Conservation (phyloP, 2,888 invertebrate genomes). For the Meta bourneti region DNA sequence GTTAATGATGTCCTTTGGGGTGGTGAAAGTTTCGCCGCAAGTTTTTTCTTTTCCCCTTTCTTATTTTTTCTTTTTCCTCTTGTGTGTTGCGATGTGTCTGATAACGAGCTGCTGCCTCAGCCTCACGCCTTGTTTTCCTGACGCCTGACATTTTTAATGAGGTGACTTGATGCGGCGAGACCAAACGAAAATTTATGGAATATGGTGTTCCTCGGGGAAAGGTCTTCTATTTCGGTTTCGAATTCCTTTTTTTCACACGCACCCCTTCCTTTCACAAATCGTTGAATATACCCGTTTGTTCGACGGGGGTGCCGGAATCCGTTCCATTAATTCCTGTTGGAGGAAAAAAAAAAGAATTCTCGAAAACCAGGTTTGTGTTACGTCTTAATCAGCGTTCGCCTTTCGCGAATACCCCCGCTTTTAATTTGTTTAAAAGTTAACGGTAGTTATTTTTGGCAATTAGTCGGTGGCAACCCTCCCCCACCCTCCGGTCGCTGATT, state of each 20-base stretch:
- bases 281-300: too few relatives aligned
- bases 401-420: background rate
- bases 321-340: too few relatives aligned
- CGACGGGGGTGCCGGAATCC: too few relatives aligned
- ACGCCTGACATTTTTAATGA: conserved; percentile 74
- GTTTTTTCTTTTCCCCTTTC: conserved; percentile 18
- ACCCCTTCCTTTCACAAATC: too few relatives aligned
- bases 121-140: conserved; percentile 50
- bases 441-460: conserved; percentile 30
- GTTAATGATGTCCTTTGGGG: conserved; percentile 75
- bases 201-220: background rate
- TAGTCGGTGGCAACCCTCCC: conserved; percentile 16
- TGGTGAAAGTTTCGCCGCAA: conserved; percentile 48
- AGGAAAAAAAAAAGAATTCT: too few relatives aligned
- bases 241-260: background rate
- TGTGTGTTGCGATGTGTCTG: conserved; percentile 37
- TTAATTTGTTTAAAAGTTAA: conserved; percentile 50
- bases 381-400: conserved; percentile 19
- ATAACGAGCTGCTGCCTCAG: conserved; percentile 62
- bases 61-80: conserved; percentile 4
- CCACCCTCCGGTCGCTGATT: conserved; percentile 26
- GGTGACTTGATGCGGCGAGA: conserved; percentile 18
- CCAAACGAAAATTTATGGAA: conserved; percentile 30
- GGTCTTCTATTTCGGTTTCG: background rate
- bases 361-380: background rate